Base-by-base conservation (phyloP, 2,888 invertebrate genomes). In the Eristalinus sepulchralis region DNA sequence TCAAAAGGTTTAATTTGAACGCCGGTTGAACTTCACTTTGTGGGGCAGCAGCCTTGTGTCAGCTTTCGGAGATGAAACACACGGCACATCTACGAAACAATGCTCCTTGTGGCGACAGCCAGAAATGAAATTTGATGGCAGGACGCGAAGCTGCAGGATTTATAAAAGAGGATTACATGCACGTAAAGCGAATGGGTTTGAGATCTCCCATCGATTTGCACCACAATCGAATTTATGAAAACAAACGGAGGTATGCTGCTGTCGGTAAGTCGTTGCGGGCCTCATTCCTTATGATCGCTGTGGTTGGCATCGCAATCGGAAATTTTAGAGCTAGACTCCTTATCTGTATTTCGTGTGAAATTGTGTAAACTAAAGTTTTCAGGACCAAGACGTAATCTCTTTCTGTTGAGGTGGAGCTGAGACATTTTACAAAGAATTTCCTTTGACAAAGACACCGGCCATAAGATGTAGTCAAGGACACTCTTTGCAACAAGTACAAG, bases 131-230 rank as follows among this genome's bases (percentile, higher is more conserved):
- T 68, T 70, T 24, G 57, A 59, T 27, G 27, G 27, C 27, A 27
- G 27, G 27, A 27, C 27, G 5, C 5, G 22, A 27, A 22, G 67
- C 62, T 36, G 20, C 13, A 67, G 67, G 53, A 55, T 36, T 24
- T 53, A 67, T 75, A 75, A 70, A 80, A 83, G 73, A 60, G 75
- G 73, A 80, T 83, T 83, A 80, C 64, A 64, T 63, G 53, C 33
- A 64, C 73, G 83, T 83, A 79, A 70, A 70, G 79, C 59, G 78
- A 59, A 27, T 17, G 67, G 11, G 22, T 17, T n/a, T 62, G 59
- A n/a, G 34, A 82, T 53, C 60, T 59, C 31, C 9, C 8, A 34
- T 47, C 8, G 17, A 0, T 17, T 67, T 53, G 17, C 10, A 66
- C 59, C 53, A 34, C 68, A 70, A 36, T 63, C 8, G 17, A 17